Evolutionary conservation across 2,888 invertebrate species (phyloP), one percentile per base, ranked within the genome.

Genomic region (Acanthoscelides obtectus): DNA sequence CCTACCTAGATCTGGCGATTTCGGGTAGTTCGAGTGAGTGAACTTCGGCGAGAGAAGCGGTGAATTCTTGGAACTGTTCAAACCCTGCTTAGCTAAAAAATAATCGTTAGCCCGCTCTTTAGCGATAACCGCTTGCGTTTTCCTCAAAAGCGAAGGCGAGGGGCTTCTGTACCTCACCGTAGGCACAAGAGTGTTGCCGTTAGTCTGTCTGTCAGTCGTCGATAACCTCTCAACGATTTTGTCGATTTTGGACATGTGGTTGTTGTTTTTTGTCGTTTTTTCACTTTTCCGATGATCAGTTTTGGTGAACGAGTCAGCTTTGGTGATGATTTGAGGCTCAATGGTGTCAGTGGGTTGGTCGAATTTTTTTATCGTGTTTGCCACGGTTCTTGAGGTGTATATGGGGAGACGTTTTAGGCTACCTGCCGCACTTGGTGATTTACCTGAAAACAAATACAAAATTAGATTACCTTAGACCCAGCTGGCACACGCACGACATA

Each of bases 81-180:
- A 72, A n/a, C 63, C 70, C 22, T 76, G 68, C 68, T 76, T 76
- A 1, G 72, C 71, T 68, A 77, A 73, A 20, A 75, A 77, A 81
- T 77, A 85, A 81, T 79, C 86, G 82, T 79, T 86, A 82, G 72
- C 86, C 84, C 73, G 86, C 73, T 82, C 82, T 75, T 81, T 86
- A 78, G 87, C 86, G 68, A 85, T 84, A 17, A 86, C 84, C 27
- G 87, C 84, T 77, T 84, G 85, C 74, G 86, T 86, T 84, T 87
- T 83, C 83, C 87, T 84, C 78, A 86, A 82, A 76, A 85, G 77
- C 75, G 85, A 79, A 2, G 84, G 82, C 2, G 87, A 87, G 71
- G 84, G 84, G 76, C 86, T 85, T 80, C 86, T 81, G 70, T 84
- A 86, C 72, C 83, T 80, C 68, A 84, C 80, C 75, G 82, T 81